Conservation (phyloP, 1,140 invertebrate species). For the Neotoxoptera formosana region DNA sequence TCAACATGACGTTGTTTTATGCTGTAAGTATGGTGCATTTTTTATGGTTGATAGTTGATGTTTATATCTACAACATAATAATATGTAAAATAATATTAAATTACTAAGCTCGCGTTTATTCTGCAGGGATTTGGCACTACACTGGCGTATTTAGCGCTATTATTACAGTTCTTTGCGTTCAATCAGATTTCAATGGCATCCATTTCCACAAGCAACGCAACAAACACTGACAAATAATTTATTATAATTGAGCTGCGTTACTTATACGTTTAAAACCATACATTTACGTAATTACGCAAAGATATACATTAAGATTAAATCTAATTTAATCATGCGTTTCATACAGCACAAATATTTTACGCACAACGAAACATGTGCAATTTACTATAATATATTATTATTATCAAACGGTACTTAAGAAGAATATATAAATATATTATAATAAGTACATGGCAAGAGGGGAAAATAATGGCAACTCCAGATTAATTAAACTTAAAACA, state of each 20-base stretch:
- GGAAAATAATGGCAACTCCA: background rate
- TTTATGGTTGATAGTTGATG: background rate
- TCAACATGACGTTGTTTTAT: constrained; percentile 41
- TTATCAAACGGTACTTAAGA: background rate
- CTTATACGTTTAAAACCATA: background rate
- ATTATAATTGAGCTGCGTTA: background rate
- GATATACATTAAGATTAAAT: background rate
- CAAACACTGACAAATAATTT: background rate
- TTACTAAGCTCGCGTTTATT: background rate
- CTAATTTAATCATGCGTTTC: background rate
- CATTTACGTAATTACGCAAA: background rate
- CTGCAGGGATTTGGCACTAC: constrained; percentile 37
- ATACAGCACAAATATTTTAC: background rate
- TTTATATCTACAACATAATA: background rate
- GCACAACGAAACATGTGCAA: background rate
- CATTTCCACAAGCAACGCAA: background rate
- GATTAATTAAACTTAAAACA: background rate
- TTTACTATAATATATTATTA: too few species aligned
- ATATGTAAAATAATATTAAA: too few species aligned
- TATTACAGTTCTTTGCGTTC: constrained; percentile 15
- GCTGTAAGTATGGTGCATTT: constrained; percentile 6
- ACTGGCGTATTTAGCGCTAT: background rate
- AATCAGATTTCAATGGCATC: background rate
- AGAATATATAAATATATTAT: background rate
- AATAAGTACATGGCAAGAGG: background rate